Conservation (phyloP, 2,113 vertebrate species). For the Collichthys lucidus region DNA sequence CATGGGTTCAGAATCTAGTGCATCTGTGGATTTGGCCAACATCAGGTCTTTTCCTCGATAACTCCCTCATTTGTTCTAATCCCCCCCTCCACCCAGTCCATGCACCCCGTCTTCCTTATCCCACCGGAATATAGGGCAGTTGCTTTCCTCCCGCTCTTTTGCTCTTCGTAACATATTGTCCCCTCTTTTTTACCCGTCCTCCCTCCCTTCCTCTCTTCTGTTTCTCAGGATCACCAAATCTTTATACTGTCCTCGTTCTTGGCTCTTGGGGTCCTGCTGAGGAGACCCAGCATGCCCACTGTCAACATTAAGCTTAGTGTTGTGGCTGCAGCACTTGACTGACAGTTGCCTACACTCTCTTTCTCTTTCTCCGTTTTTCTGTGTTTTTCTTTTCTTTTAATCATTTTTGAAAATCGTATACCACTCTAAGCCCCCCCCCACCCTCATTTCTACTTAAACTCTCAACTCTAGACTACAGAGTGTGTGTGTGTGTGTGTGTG, state of each 20-base stretch:
- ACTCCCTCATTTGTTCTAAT: conserved; percentile 33
- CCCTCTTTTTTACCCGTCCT: conserved; percentile 44
- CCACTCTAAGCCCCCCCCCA: neutral
- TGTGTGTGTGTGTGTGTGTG: conserved; percentile 4
- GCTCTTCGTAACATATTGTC: conserved; percentile 63
- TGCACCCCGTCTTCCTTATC: conserved; percentile 22
- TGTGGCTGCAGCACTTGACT: conserved; percentile 67
- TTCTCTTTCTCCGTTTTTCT: conserved; percentile 60
- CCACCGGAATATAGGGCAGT: conserved; percentile 54
- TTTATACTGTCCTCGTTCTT: conserved; percentile 78
- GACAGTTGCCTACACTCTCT: conserved; percentile 37
- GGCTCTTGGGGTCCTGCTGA: conserved; percentile 84
- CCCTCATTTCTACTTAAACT: neutral
- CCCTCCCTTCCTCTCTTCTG: conserved; percentile 76
- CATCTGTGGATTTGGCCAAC: conserved; percentile 15
- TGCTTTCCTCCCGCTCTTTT: conserved; percentile 50
- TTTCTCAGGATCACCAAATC: conserved; percentile 89
- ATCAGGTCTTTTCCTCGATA: neutral
- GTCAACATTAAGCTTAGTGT: conserved; percentile 82
- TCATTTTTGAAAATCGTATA: conserved; percentile 2
- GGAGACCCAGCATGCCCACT: conserved; percentile 78
- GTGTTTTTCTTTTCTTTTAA: conserved; percentile 20
- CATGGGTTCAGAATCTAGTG: neutral
- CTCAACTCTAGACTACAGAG: neutral
- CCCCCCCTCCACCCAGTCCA: neutral